These are phyloP conservation scores for Psilopsiagon aurifrons DNA, from an alignment of 2,113 vertebrate genomes.

Conservation along the genomic window DNA sequence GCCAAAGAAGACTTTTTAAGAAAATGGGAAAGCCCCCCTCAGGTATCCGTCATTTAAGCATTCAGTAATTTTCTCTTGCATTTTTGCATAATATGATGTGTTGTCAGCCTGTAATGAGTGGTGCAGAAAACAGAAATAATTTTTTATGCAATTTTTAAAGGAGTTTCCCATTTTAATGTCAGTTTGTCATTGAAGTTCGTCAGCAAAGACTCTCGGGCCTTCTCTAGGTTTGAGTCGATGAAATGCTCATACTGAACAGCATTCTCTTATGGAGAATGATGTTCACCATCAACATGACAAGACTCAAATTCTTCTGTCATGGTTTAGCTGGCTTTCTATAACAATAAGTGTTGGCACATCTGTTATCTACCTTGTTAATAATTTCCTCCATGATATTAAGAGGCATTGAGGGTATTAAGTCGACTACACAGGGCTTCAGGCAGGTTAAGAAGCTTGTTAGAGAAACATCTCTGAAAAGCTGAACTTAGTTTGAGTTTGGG, in stretches of 20 bases:
- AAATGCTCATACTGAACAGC: background rate
- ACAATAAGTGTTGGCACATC: background rate
- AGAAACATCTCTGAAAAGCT: background rate
- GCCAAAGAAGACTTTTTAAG: conserved; percentile 99
- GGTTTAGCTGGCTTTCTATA: background rate
- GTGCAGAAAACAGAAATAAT: background rate
- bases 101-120: background rate
- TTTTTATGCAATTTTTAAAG: background rate
- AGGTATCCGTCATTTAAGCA: conserved; percentile 78
- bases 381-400: background rate
- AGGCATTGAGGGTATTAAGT: background rate
- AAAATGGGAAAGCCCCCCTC: conserved; percentile 98
- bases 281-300: background rate
- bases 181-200: background rate
- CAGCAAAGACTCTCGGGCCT: background rate
- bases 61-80: background rate
- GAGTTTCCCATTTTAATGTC: background rate
- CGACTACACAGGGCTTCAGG: background rate
- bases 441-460: background rate
- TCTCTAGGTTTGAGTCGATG: background rate
- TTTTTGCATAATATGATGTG: background rate
- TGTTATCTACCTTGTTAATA: background rate
- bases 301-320: background rate
- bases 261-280: background rate
- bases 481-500: background rate